Evolutionary conservation across 2,888 invertebrate genomes (phyloP).

Genomic region (Leptogaster cylindrica): DNA sequence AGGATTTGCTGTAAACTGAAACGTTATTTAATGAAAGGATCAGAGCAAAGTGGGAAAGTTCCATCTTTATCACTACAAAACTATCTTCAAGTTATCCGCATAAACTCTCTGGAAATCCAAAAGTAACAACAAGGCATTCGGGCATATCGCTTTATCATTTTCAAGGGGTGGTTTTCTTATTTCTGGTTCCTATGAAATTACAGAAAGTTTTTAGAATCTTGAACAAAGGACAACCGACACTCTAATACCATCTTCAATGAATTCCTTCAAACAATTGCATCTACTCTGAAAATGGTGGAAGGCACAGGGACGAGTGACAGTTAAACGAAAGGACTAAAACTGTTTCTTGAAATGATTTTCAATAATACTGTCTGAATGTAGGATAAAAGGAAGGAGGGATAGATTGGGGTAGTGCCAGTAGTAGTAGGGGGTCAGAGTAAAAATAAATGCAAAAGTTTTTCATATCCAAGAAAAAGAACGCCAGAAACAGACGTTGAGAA

Average conservation of each 20-base stretch:
- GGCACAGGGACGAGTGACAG: background rate
- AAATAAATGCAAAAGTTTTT: slow-evolving; percentile 32
- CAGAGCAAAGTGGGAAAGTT: slow-evolving; percentile 9
- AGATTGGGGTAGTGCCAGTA: too few relatives aligned
- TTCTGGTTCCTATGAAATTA: slow-evolving; percentile 25
- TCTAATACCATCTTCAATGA: slow-evolving; percentile 4
- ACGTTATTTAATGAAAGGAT: slow-evolving; percentile 14
- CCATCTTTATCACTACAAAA: background rate
- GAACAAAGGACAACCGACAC: slow-evolving; percentile 20
- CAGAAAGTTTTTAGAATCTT: slow-evolving; percentile 24
- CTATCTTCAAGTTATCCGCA: slow-evolving; percentile 15
- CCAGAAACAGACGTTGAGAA: background rate
- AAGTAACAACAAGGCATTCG: slow-evolving; percentile 1
- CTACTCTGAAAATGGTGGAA: background rate
- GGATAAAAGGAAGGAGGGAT: background rate
- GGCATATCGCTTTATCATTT: slow-evolving; percentile 21
- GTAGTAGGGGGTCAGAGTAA: slow-evolving; percentile 12
- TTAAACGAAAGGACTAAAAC: background rate
- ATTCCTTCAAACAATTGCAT: slow-evolving; percentile 9
- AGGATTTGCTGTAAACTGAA: too few relatives aligned
- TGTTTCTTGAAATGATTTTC: slow-evolving; percentile 33
- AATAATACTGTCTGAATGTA: slow-evolving; percentile 12
- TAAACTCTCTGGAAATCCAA: background rate
- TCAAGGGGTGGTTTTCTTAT: slow-evolving; percentile 17
- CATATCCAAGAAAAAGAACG: slow-evolving; percentile 3